Conservation (phyloP, 2,888 invertebrate species). For the Machimus atricapillus region DNA sequence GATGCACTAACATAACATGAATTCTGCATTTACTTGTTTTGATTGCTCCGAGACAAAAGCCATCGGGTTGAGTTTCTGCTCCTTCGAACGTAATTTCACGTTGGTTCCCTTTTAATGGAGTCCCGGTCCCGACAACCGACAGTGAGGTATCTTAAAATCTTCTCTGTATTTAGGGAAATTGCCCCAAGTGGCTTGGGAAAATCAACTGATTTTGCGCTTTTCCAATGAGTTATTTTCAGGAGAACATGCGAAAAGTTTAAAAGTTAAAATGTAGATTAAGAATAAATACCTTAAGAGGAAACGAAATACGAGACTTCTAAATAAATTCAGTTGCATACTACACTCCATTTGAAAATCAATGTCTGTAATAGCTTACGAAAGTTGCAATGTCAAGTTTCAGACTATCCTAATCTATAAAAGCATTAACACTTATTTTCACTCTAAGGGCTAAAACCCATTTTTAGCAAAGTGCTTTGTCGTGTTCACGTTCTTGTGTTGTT, state of each 20-base stretch:
- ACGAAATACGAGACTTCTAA: background rate
- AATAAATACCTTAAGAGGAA: background rate
- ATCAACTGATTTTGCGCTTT: background rate
- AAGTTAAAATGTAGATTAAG: background rate
- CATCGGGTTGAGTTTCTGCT: background rate
- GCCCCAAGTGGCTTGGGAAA: background rate
- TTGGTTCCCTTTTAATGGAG: background rate
- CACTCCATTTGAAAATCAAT: background rate
- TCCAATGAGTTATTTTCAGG: background rate
- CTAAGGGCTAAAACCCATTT: no score
- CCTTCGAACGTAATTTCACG: background rate
- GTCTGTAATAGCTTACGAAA: background rate
- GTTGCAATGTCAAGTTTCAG: background rate
- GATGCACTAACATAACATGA: background rate
- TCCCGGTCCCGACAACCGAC: background rate
- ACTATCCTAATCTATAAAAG: background rate
- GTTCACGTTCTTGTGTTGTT: no score
- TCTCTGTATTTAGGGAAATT: background rate
- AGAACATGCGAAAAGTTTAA: background rate
- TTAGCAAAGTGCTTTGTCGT: no score
- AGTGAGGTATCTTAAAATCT: background rate
- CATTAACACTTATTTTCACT: background rate
- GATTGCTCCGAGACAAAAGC: background rate
- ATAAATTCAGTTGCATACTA: background rate
- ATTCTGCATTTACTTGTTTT: constrained; percentile 3